These are phyloP conservation scores for Anhinga anhinga DNA, from an alignment of 2,113 vertebrate genomes.

Conservation along the genomic window DNA sequence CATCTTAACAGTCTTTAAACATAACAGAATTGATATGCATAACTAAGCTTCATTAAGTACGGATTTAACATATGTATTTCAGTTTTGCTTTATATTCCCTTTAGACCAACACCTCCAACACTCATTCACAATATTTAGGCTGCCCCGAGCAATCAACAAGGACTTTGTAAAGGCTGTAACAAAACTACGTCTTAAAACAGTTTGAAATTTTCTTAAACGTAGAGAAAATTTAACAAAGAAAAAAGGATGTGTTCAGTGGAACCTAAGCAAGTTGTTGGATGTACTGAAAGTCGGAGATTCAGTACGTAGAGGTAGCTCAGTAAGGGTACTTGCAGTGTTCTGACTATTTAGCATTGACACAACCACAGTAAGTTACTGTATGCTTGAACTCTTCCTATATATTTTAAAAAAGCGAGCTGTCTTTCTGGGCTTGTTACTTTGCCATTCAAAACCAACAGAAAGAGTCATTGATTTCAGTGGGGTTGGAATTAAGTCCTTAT, in stretches of 20 bases:
- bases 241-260: conserved; percentile 18
- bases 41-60: conserved; percentile 59
- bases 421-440: background rate
- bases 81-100: conserved; percentile 52
- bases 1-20: conserved; percentile 44
- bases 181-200: background rate
- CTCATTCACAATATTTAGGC: background rate
- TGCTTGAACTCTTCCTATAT: background rate
- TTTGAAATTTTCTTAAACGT: conserved; percentile 24
- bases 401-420: background rate
- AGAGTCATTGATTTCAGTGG: background rate
- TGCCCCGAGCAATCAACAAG: conserved; percentile 30
- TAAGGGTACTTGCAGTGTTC: conserved; percentile 44
- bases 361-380: background rate
- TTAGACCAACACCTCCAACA: conserved; percentile 57
- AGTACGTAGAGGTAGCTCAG: conserved; percentile 76
- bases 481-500: background rate
- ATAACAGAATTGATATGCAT: conserved; percentile 47
- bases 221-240: background rate
- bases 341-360: background rate
- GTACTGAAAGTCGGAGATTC: conserved; percentile 44
- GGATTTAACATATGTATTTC: conserved; percentile 53
- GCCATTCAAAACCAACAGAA: background rate
- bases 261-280: conserved; percentile 40
- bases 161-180: conserved; percentile 2